Conservation (phyloP, 2,888 invertebrate genomes). For the Orthonychiurus folsomi region DNA sequence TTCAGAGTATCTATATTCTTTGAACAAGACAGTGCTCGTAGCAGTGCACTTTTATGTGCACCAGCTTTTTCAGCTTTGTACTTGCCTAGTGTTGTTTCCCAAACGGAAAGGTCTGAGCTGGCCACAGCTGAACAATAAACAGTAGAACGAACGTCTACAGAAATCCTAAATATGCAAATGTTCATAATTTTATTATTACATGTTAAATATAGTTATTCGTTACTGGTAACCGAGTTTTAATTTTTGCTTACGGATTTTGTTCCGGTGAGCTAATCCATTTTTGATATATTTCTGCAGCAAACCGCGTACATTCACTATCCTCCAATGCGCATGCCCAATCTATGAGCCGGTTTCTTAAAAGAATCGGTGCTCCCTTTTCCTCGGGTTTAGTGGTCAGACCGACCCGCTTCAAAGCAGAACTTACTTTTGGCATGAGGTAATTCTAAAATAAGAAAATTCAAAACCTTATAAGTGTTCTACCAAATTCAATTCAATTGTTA, state of each 20-base stretch:
- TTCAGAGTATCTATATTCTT: background rate
- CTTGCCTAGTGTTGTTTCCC: background rate
- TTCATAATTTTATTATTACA: too few species aligned
- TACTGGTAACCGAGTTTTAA: too few species aligned
- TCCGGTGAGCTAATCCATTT: constrained; percentile 18
- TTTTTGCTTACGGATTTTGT: constrained; percentile 6
- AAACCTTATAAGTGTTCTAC: background rate
- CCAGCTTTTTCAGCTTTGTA: background rate
- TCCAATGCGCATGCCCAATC: constrained; percentile 27
- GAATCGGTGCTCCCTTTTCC: constrained; percentile 22
- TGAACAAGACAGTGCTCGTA: background rate
- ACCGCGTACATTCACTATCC: constrained; percentile 10
- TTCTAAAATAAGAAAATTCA: constrained; percentile 1
- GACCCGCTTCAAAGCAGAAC: constrained; percentile 19
- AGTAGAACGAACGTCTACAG: background rate
- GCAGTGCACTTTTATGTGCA: background rate
- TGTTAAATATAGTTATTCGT: too few species aligned
- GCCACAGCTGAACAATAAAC: background rate
- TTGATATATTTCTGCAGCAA: constrained; percentile 17
- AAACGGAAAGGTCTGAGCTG: background rate
- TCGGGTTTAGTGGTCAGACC: constrained; percentile 17
- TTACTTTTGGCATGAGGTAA: constrained; percentile 21
- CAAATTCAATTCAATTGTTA: background rate
- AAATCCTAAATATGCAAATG: background rate
- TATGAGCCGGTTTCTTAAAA: constrained; percentile 19